A percentile compares a stretch with the other conserved stretches of the same genome.
These are phyloP conservation scores for Presbytis comata DNA, from an alignment of 2,797 vertebrate species.

Conservation along the genomic window DNA sequence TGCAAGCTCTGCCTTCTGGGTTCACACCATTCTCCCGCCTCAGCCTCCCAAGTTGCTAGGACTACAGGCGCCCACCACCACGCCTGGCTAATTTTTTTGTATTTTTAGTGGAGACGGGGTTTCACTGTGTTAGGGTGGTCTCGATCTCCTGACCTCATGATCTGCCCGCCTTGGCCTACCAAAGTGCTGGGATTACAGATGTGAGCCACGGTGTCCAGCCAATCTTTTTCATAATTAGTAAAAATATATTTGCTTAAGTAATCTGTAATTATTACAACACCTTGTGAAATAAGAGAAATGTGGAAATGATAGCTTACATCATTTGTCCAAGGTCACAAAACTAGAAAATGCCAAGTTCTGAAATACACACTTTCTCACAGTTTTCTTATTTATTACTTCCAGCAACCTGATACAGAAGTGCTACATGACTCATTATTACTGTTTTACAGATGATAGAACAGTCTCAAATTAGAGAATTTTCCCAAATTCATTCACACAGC, in stretches of 20 bases:
- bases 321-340: background rate
- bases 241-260: background rate
- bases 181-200: too few species aligned
- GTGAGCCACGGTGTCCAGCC: too few species aligned
- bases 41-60: too few species aligned
- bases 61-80: too few species aligned
- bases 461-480: background rate
- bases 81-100: too few species aligned
- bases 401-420: background rate
- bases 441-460: background rate
- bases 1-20: too few species aligned
- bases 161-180: too few species aligned
- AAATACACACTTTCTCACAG: background rate
- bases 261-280: background rate
- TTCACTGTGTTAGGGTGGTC: too few species aligned
- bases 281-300: slow-evolving; percentile 15
- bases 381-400: background rate
- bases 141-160: too few species aligned
- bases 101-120: too few species aligned
- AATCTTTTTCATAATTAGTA: slow-evolving; percentile 28
- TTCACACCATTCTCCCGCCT: too few species aligned
- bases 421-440: background rate
- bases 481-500: background rate
- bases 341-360: background rate
- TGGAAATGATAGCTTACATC: background rate